phyloP scores from a whole-genome alignment of 2,888 invertebrate species.

The Hylaea fasciaria region DNA sequence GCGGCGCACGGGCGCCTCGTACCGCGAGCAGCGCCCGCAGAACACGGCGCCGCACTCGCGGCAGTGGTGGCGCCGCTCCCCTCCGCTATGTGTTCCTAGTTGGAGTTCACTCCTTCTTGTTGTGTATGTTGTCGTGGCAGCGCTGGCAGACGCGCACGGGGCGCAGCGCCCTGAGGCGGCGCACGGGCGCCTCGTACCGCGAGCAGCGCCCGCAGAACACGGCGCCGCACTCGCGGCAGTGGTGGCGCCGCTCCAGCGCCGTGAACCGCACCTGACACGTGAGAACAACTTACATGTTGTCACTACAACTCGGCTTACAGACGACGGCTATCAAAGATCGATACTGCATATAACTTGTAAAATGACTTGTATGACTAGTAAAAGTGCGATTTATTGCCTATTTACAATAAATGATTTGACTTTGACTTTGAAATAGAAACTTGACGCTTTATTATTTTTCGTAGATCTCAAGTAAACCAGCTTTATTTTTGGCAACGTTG shows the following conservation, averaged over 20 bases:
- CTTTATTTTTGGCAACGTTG: too few relatives aligned
- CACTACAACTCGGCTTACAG: too few relatives aligned
- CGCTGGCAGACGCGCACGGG: slow-evolving; percentile 98
- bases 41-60: slow-evolving; percentile 98
- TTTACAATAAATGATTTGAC: too few relatives aligned
- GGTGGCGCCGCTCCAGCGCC: slow-evolving; percentile 97
- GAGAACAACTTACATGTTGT: neutral
- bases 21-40: slow-evolving; percentile 98
- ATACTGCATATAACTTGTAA: too few relatives aligned
- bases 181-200: slow-evolving; percentile 98
- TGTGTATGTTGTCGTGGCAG: slow-evolving; percentile 87
- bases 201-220: slow-evolving; percentile 99
- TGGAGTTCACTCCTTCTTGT: slow-evolving; percentile 41
- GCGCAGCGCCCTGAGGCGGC: slow-evolving; percentile 94
- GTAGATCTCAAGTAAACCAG: too few relatives aligned
- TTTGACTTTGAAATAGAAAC: too few relatives aligned
- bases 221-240: slow-evolving; percentile 98
- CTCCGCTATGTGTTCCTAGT: neutral
- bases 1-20: slow-evolving; percentile 97
- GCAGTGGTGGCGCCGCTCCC: slow-evolving; percentile 91
- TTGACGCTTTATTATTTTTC: too few relatives aligned
- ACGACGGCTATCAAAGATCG: too few relatives aligned
- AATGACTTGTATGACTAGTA: too few relatives aligned
- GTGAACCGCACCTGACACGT: slow-evolving; percentile 88
- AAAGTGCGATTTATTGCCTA: too few relatives aligned